Percentiles rank a stretch among this genome's conserved stretches.
Evolutionary conservation across 1,140 invertebrate genomes (phyloP).

Genomic region (Nasonia vitripennis): DNA sequence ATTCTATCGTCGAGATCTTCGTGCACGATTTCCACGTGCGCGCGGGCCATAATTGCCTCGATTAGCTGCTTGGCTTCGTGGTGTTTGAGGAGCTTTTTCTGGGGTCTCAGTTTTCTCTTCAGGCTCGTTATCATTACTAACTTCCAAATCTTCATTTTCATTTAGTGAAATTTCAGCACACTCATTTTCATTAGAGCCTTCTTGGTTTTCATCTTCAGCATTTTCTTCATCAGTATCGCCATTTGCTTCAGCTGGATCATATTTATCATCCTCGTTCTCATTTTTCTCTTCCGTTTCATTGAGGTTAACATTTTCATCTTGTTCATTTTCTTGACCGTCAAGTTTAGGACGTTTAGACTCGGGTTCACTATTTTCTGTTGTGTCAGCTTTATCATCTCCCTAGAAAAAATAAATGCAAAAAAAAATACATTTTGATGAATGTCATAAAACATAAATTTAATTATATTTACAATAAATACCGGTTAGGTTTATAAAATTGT

Average conservation of each 20-base stretch:
- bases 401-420: slow-evolving; percentile 26
- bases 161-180: slow-evolving; percentile 43
- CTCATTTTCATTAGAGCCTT: slow-evolving; percentile 43
- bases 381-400: slow-evolving; percentile 53
- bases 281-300: slow-evolving; percentile 65
- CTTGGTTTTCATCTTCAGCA: slow-evolving; percentile 46
- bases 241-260: slow-evolving; percentile 53
- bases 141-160: slow-evolving; percentile 48
- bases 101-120: slow-evolving; percentile 54
- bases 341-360: slow-evolving; percentile 53
- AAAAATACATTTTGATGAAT: neutral
- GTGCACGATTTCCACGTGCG: slow-evolving; percentile 66
- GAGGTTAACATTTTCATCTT: slow-evolving; percentile 40
- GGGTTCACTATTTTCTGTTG: slow-evolving; percentile 53
- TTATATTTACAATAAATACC: neutral
- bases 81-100: slow-evolving; percentile 34
- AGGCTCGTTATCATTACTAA: slow-evolving; percentile 51
- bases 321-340: slow-evolving; percentile 54
- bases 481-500: slow-evolving; percentile 26
- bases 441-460: neutral
- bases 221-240: slow-evolving; percentile 59
- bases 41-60: slow-evolving; percentile 51
- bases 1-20: slow-evolving; percentile 70
- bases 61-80: slow-evolving; percentile 44
- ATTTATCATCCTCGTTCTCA: slow-evolving; percentile 62